Evolutionary conservation across 1,140 invertebrate genomes (phyloP).

Genomic region (Lepidurus arcticus): DNA sequence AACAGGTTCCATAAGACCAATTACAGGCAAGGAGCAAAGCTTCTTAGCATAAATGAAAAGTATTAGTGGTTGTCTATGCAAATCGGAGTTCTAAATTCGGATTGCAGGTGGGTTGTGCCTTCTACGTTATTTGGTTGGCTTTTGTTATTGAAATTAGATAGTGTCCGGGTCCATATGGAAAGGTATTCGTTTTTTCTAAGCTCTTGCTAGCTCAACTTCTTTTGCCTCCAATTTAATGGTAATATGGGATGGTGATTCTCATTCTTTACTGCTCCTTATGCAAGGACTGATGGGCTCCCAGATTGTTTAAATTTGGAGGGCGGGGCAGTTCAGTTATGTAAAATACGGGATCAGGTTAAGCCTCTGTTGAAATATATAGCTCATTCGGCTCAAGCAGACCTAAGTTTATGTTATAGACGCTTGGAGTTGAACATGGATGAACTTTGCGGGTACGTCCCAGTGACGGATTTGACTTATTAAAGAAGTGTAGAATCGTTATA

Average conservation of each 20-base stretch:
- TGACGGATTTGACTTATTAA: too few species aligned
- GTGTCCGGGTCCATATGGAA: neutral
- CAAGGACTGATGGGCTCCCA: neutral
- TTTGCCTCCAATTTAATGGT: neutral
- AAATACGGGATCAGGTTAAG: neutral
- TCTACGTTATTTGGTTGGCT: neutral
- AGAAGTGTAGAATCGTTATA: too few species aligned
- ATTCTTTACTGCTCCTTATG: neutral
- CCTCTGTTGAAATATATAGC: neutral
- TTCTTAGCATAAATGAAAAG: too few species aligned
- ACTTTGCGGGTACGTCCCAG: too few species aligned
- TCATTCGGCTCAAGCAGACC: neutral
- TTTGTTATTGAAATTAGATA: conserved; percentile 3
- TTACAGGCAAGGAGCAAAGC: too few species aligned
- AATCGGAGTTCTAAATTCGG: too few species aligned
- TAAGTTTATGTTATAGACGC: too few species aligned
- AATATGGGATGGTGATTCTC: neutral
- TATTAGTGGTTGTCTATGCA: too few species aligned
- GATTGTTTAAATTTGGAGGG: neutral
- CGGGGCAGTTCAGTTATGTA: neutral
- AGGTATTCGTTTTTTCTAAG: neutral
- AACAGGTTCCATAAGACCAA: too few species aligned
- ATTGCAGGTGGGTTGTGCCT: too few species aligned
- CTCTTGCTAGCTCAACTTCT: neutral
- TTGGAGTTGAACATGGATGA: too few species aligned